These are phyloP conservation scores for Acanthisitta chloris DNA, from an alignment of 2,113 vertebrate species.

Conservation along the genomic window DNA sequence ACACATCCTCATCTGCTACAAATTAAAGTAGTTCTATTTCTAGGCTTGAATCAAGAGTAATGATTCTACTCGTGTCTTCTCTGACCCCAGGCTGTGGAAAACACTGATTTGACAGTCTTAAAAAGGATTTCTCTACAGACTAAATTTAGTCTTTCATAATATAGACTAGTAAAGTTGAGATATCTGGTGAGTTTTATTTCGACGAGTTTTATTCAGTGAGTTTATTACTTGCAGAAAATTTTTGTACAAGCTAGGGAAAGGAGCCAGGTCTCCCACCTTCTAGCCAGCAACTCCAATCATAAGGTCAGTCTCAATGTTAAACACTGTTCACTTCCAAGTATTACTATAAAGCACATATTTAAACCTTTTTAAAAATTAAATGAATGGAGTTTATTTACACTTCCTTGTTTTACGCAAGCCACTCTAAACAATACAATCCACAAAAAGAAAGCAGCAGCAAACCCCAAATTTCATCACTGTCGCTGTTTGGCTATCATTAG, in stretches of 20 bases:
- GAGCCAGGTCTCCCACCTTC: neutral
- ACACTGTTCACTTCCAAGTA: neutral
- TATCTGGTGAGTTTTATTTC: neutral
- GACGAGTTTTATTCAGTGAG: neutral
- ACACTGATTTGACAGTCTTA: neutral
- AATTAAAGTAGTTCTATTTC: neutral
- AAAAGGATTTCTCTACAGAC: neutral
- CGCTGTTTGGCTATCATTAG: neutral
- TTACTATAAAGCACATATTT: neutral
- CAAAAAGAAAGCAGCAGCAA: neutral
- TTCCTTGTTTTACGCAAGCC: neutral
- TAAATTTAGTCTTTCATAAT: neutral
- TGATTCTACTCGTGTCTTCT: neutral
- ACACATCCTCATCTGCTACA: neutral
- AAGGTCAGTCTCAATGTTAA: neutral
- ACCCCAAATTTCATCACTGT: neutral
- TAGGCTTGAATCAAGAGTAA: neutral
- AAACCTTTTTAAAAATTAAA: neutral
- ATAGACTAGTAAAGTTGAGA: neutral
- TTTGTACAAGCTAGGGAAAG: neutral
- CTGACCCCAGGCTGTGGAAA: neutral
- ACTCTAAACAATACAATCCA: neutral
- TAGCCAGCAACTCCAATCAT: neutral
- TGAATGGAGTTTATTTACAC: neutral
- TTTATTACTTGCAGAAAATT: neutral